A percentile compares a stretch with the other conserved stretches of the same genome.
phyloP scores from a whole-genome alignment of 2,797 vertebrate genomes.

The Lagorchestes hirsutus region DNA sequence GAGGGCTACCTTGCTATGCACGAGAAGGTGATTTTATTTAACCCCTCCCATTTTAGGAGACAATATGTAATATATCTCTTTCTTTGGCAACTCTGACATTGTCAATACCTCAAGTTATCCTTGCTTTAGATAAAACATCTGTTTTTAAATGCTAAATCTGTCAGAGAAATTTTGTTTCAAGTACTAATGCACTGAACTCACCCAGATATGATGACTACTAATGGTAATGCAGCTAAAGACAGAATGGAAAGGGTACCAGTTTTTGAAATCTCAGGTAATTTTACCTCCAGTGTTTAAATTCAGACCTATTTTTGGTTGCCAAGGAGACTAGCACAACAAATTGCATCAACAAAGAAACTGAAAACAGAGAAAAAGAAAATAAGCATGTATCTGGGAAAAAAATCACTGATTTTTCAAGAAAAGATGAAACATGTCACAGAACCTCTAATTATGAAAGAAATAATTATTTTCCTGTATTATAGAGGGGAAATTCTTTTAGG shows the following conservation, averaged over 20 bases:
- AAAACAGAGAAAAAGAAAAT: neutral
- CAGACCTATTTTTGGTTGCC: constrained; percentile 37
- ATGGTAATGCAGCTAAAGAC: neutral
- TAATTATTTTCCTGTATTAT: constrained; percentile 15
- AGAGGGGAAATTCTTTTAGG: neutral
- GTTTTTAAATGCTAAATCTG: neutral
- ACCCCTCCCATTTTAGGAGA: neutral
- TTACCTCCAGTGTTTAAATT: constrained; percentile 22
- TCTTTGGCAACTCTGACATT: neutral
- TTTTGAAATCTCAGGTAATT: constrained; percentile 53
- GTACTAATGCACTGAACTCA: neutral
- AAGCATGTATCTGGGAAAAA: constrained; percentile 15
- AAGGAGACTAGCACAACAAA: constrained; percentile 12
- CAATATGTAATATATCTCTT: neutral
- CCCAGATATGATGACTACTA: neutral
- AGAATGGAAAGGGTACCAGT: neutral
- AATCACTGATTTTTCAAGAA: constrained; percentile 30
- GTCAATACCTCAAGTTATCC: neutral
- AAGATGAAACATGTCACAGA: neutral
- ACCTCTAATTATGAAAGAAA: neutral
- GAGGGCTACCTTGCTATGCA: neutral
- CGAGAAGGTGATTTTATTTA: neutral
- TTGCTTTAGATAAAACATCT: neutral
- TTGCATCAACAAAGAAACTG: constrained; percentile 9
- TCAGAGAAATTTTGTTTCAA: neutral